A percentile compares a stretch with the other conserved stretches of the same genome.
Conservation (phyloP, 2,797 vertebrate species). For the Liasis olivaceus region DNA sequence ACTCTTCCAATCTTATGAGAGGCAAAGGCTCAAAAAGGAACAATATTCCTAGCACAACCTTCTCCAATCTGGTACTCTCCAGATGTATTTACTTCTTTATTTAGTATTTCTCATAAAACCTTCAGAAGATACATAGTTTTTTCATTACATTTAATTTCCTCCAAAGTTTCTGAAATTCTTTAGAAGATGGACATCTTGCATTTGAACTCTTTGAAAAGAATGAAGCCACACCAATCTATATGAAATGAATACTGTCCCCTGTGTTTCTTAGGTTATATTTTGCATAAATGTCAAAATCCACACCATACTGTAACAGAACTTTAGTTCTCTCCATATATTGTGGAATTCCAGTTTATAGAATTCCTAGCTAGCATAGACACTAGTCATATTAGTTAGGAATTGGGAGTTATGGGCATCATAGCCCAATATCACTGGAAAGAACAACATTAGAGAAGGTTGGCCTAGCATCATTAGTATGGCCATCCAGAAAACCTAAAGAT, state of each 20-base stretch:
- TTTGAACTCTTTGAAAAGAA: neutral
- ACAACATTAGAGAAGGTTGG: neutral
- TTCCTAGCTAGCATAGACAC: neutral
- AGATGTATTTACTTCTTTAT: neutral
- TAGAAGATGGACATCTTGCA: neutral
- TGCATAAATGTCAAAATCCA: neutral
- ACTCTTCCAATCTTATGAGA: neutral
- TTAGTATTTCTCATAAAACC: neutral
- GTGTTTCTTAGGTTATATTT: neutral
- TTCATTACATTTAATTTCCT: neutral
- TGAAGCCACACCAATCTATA: neutral
- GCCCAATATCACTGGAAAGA: neutral
- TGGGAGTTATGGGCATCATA: neutral
- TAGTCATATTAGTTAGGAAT: neutral
- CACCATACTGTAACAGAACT: neutral
- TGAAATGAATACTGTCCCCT: neutral
- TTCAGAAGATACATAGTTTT: neutral
- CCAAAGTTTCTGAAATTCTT: neutral
- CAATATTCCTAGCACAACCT: neutral
- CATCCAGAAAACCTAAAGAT: neutral
- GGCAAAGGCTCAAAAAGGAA: neutral
- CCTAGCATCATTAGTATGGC: neutral
- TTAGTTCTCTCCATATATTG: neutral
- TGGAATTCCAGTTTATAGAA: neutral
- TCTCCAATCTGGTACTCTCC: neutral